Evolutionary conservation across 1,140 invertebrate species (phyloP), one percentile per base, ranked within the genome.

Genomic region (Ooceraea biroi): DNA sequence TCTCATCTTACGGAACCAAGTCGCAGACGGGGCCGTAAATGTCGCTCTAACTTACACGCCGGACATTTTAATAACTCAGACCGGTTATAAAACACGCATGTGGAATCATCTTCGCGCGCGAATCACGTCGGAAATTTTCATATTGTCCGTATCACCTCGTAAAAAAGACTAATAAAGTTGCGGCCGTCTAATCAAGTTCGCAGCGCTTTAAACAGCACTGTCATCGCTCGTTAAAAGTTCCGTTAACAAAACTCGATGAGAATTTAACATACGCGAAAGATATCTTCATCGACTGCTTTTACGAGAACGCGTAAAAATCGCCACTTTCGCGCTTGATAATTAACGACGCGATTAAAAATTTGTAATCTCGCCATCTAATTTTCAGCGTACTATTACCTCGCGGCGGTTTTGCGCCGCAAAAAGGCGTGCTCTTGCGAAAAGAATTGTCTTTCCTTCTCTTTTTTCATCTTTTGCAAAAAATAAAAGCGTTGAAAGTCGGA

Each of bases 121-220:
- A 78, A 50, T 84, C 36, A 14, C 44, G 27, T 57, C 1, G 22
- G 68, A 87, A 84, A 88, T 84, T 87, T 69, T 74, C 63, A 87
- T 78, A 78, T 78, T 52, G 27, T 8, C 7, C 12, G 3, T 1
- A 71, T 46, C 7, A 50, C 19, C 25, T 3, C 36, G 36, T 76
- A 86, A 83, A 78, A 63, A 65, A 44, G 19, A 52, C 36, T 27
- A 25, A 46, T 68, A 52, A 86, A 77, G 48, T 77, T 66, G 27
- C 61, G 17, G 55, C 57, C 50, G 27, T 30, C 44, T 19, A 11
- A 17, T 3, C 44, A 17, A 14, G 41, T 17, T 50, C 17, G 30
- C 17, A 5, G 2, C 57, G 11, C 44, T 72, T 36, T 63, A 80
- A 80, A 63, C 41, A 57, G 11, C 25, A 17, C 1, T 19, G 48